phyloP scores from a whole-genome alignment of 2,113 vertebrate genomes.

The Entelurus aequoreus region DNA sequence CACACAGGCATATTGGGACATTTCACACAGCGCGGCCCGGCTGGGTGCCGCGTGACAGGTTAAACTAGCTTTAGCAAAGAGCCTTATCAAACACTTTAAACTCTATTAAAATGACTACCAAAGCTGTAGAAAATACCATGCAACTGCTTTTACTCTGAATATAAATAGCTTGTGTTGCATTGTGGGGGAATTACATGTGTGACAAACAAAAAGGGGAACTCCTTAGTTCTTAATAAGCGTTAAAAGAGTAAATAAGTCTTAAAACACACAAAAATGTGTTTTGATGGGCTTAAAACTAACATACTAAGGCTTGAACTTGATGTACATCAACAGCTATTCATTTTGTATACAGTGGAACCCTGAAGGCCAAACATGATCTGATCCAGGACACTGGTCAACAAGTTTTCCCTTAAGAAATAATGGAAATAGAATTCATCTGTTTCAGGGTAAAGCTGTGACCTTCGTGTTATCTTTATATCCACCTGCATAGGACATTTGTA shows the following conservation, averaged over 20 bases:
- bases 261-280: neutral
- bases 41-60: slow-evolving; percentile 53
- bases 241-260: neutral
- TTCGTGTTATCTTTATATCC: no score
- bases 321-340: neutral
- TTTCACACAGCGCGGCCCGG: slow-evolving; percentile 82
- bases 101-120: no score
- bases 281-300: neutral
- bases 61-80: slow-evolving; percentile 25
- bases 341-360: neutral
- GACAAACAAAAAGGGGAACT: slow-evolving; percentile 32
- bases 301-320: neutral
- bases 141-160: no score
- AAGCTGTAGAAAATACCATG: no score
- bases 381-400: neutral
- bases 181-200: slow-evolving; percentile 4
- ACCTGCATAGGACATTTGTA: no score
- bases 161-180: no score
- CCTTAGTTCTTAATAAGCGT: neutral
- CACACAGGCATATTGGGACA: slow-evolving; percentile 89
- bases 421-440: neutral
- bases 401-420: neutral
- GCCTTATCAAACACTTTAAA: neutral
- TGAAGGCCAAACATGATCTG: neutral
- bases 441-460: neutral